phyloP scores from a whole-genome alignment of 2,888 invertebrate species.

The Lasioglossum zephyrum region DNA sequence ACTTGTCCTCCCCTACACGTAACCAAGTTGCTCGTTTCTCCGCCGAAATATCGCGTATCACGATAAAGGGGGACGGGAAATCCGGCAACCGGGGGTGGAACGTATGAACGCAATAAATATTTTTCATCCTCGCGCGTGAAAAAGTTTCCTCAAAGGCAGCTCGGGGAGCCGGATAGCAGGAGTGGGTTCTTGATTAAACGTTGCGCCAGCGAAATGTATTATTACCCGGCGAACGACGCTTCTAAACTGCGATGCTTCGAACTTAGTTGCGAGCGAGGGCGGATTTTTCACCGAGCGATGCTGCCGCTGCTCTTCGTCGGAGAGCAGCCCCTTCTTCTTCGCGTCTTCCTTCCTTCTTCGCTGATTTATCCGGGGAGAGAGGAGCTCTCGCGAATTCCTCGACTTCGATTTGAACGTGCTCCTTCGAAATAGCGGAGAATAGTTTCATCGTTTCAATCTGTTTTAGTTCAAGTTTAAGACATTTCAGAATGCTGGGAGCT shows the following conservation, averaged over 20 bases:
- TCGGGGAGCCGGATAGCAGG: not conserved
- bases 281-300: conserved; percentile 54
- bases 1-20: conserved; percentile 3
- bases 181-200: conserved; percentile 57
- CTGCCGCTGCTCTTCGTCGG: conserved; percentile 38
- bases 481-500: not conserved
- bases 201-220: conserved; percentile 54
- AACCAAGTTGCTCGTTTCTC: not conserved
- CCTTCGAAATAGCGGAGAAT: not conserved
- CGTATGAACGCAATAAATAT: conserved; percentile 47
- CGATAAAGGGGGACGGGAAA: not conserved
- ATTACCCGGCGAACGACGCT: conserved; percentile 50
- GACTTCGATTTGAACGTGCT: conserved; percentile 1
- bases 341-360: conserved; percentile 48
- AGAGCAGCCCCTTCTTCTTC: conserved; percentile 31
- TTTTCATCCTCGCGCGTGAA: conserved; percentile 44
- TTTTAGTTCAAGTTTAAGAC: not conserved
- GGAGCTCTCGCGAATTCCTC: conserved; percentile 3
- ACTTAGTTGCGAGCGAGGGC: conserved; percentile 50
- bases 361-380: conserved; percentile 27
- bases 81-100: not conserved
- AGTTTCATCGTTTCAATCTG: not conserved
- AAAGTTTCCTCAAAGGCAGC: conserved; percentile 46
- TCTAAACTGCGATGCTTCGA: conserved; percentile 50
- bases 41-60: conserved; percentile 1